Conservation (phyloP, 2,113 vertebrate genomes). For the Philantomba maxwellii region DNA sequence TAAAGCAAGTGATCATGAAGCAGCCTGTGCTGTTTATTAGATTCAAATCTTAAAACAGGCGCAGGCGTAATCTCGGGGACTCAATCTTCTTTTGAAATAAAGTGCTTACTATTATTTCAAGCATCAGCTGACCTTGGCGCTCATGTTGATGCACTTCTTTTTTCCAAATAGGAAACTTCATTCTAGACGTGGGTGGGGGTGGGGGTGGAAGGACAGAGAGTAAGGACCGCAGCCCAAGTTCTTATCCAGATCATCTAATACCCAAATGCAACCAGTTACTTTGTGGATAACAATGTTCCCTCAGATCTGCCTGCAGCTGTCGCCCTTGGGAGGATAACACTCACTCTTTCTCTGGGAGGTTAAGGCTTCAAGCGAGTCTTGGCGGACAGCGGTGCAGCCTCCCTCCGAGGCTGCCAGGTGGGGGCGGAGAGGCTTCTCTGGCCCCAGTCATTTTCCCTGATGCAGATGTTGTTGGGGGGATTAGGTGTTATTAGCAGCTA, state of each 20-base stretch:
- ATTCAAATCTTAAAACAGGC: constrained; percentile 54
- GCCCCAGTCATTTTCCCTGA: neutral
- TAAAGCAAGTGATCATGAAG: neutral
- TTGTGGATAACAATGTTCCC: neutral
- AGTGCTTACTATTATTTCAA: constrained; percentile 42
- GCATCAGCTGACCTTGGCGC: neutral
- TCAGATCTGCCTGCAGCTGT: neutral
- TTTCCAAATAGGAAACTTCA: neutral
- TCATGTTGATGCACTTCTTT: neutral
- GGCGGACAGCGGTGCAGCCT: neutral
- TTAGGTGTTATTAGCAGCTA: neutral
- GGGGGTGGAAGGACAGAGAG: neutral
- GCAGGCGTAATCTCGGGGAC: neutral
- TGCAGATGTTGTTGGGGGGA: neutral
- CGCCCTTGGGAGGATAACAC: neutral
- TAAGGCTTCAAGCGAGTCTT: neutral
- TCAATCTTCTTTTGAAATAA: constrained; percentile 43
- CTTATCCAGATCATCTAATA: neutral
- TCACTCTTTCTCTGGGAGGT: neutral
- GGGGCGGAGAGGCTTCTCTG: neutral
- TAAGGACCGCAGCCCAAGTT: neutral
- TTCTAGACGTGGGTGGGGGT: neutral
- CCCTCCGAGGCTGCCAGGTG: neutral
- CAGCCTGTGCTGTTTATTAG: constrained; percentile 39
- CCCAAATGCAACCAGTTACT: neutral